Base-by-base conservation (phyloP, 1,140 invertebrate genomes). In the Drosophila yakuba region DNA sequence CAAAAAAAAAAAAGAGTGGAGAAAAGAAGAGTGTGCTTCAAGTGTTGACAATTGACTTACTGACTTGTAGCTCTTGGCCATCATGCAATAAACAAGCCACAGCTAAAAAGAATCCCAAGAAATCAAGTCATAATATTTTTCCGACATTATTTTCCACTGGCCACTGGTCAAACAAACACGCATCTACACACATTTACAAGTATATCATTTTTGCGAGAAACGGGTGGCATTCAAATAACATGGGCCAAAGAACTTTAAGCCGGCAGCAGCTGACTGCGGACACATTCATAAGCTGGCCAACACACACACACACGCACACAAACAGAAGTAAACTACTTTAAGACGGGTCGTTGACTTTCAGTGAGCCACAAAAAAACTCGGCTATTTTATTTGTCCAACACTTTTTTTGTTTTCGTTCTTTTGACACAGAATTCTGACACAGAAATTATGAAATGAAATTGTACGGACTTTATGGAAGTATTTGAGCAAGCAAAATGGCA, bases 11-110 rank as follows among this genome's bases (percentile, higher is more conserved):
- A 36, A 44, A 14, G 36, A 20, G 12, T 14, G 23, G 17, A 5
- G 14, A 4, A 25, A 45, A 43, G 44, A 82, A 73, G 59, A 76
- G 56, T 71, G 56, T 68, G 43, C 74, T 71, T 74, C 58, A 89
- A 83, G 76, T 80, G 84, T 69, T 73, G 80, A 84, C 84, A 88
- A 89, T 88, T 88, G 84, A 88, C 84, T 88, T 78, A 89, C 80
- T 88, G 84, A 89, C 76, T 88, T 61, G 67, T 77, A 73, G 72
- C 83, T 72, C 36, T 56, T 61, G 82, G 74, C 78, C 57, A 78
- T 71, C 45, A 52, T 20, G 47, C 12, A 44, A 44, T 43, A 45
- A 64, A n/a, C 35, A 55, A 57, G 20, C n/a, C 8, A 44, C 39
- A 52, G 28, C 41, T 35, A 28, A 38, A 64, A 64, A 63, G 39